A percentile compares a stretch with the other conserved stretches of the same genome.
Conservation (phyloP, 2,113 vertebrate species). For the Peromyscus maniculatus region DNA sequence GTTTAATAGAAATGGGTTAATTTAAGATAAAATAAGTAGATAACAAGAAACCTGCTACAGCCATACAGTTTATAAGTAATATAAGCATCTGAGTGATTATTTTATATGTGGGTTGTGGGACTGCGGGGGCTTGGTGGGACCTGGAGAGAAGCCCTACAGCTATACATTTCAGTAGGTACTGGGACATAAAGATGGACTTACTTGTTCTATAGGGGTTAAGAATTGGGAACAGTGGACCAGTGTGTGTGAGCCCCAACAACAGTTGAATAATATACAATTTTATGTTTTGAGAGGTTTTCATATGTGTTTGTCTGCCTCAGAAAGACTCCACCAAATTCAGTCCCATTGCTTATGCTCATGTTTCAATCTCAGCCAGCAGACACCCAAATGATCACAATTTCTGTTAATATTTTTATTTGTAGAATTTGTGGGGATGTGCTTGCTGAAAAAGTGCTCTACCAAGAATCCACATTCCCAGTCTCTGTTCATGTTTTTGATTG, state of each 20-base stretch:
- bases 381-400: neutral
- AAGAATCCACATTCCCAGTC: neutral
- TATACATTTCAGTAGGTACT: too few species aligned
- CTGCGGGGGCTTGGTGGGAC: too few species aligned
- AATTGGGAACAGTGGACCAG: fast-evolving
- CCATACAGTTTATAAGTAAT: too few species aligned
- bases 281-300: neutral
- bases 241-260: neutral
- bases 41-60: too few species aligned
- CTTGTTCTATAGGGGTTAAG: neutral
- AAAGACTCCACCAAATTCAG: neutral
- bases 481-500: neutral
- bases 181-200: neutral
- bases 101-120: too few species aligned
- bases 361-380: neutral
- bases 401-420: neutral
- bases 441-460: neutral
- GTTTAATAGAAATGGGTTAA: too few species aligned
- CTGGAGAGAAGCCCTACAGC: too few species aligned
- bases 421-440: neutral
- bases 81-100: too few species aligned
- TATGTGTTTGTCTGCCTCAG: neutral
- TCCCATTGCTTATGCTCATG: neutral
- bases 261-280: neutral
- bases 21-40: too few species aligned